Base-by-base conservation (phyloP, 92 coral and sea anemone species). In the Siderastrea siderea region DNA sequence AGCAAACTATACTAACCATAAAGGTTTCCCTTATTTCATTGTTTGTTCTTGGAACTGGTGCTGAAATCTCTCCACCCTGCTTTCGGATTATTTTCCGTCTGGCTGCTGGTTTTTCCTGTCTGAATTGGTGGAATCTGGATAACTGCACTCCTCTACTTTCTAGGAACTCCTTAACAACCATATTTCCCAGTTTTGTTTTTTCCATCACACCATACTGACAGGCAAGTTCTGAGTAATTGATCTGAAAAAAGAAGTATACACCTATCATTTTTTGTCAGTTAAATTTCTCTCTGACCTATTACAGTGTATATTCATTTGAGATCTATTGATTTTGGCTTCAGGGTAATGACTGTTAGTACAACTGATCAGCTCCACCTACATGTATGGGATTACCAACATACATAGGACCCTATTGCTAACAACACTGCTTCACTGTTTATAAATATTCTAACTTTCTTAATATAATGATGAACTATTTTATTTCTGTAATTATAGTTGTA, bases 71-170 rank as follows among this genome's bases (percentile, higher is more conserved):
- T 26, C 38, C 38, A 0, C 78, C 85, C 72, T 77, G 78, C 90
- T 68, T 78, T 78, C 84, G 62, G 47, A 47, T 51, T 51, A 77
- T 77, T 49, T 53, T 74, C 51, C 85, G 63, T 78, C 84, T 78
- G 66, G 89, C 78, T 47, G 84, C 67, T 26, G 38, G 38, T 26
- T 26, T 26, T 26, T 26, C 38, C 38, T 26, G 38, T 26, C 38
- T 26, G 38, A 26, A 26, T 26, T 26, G 38, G 38, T 26, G 38
- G 38, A 26, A 26, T 26, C 38, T 26, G 38, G 38, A 26, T 26
- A 26, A 26, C 38, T 26, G 38, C 38, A 26, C 38, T 26, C 38
- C 38, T 26, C 38, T 26, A 26, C 38, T 26, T 26, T 26, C 38
- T 26, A 26, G 38, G 38, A 26, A 26, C 38, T 26, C 38, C 38